Evolutionary conservation across 2,888 invertebrate species (phyloP), one percentile per base, ranked within the genome.

Genomic region (Melinopterus prodromus): DNA sequence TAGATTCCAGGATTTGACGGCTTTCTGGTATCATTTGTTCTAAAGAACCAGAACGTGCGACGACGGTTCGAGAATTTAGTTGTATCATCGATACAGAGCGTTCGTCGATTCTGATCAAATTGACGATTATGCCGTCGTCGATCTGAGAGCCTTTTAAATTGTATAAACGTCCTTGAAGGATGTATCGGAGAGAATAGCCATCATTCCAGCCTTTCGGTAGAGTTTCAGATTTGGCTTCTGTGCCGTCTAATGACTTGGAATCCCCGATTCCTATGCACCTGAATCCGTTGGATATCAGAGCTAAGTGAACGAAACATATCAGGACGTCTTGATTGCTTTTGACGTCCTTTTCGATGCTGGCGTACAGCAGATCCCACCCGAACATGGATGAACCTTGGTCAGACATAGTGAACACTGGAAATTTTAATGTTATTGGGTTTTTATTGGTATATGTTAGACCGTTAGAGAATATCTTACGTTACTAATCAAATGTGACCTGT

Each of bases 141-240:
- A 89, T 77, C 16, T 80, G 84, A 92, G 91, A 88, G 1, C 84
- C 88, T 83, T 88, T 87, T 15, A 96, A 88, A 84, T 95, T 92
- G 85, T 92, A 95, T 15, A 95, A 88, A 84, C 93, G 91, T 5
- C 92, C 92, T 77, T 94, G 91, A 79, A 92, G 90, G n/a, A 93
- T 88, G 88, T 97, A 97, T 84, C 95, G 91, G 36, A 97, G 87
- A 0, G 94, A 91, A 86, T 95, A 96, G 83, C 92, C 92, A 14
- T 92, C 92, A 88, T 94, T 96, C 97, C 97, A 97, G 71, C 92
- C 93, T 69, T 92, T 90, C 2, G 97, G 96, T 16, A 97, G 88
- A 71, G 94, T 87, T 88, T 97, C 97, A 80, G 92, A 92, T 77
- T 92, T 92, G 16, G 89, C 89, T 87, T 95, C 95, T 12, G 84